Evolutionary conservation across 1,140 invertebrate species (phyloP), one percentile per base, ranked within the genome.

Genomic region (Aphelenchoides besseyi): DNA sequence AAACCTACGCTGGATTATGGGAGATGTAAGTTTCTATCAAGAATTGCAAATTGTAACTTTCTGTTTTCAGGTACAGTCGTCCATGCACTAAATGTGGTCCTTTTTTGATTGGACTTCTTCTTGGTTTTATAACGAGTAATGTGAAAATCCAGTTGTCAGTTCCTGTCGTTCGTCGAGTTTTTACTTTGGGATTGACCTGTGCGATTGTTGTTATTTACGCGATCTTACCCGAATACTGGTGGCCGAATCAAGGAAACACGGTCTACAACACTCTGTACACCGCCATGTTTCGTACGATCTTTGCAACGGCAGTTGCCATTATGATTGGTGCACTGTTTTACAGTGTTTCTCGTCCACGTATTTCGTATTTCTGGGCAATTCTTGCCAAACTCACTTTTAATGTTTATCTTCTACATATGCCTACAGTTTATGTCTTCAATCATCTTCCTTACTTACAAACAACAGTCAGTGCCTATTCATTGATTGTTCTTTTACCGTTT

Each of bases 201-300:
- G 55, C 68, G 9, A 48, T 82, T 23, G 41, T 55, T 26, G 69
- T 69, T 30, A 76, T 82, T 37, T 82, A 85, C 61, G 81, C 71
- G 8, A 83, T 83, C 55, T 75, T 83, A 12, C 81, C 81, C 0
- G 77, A 83, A 54, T 83, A 83, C 71, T 83, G 81, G 81, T 76
- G 77, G n/a, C 82, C 82, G 12, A 52, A 82, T 48, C 68, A 75
- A 2, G 82, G 81, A 8, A 76, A 78, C 69, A 84, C 81, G 8
- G 29, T 79, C 8, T 83, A 83, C 72, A 83, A 83, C 62, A 84
- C 69, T 2, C 35, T 84, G 12, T 83, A 83, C 78, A 84, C 81
- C 9, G 81, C 81, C 1, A 57, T 67, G 3, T 83, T 83, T 72
- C 72, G 81, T 53, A 80, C 80, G 0, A 48, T 79, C 9, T 83